A percentile compares a stretch with the other conserved stretches of the same genome.
These are phyloP conservation scores for Pseudorasbora parva DNA, from an alignment of 2,113 vertebrate genomes.

Conservation along the genomic window DNA sequence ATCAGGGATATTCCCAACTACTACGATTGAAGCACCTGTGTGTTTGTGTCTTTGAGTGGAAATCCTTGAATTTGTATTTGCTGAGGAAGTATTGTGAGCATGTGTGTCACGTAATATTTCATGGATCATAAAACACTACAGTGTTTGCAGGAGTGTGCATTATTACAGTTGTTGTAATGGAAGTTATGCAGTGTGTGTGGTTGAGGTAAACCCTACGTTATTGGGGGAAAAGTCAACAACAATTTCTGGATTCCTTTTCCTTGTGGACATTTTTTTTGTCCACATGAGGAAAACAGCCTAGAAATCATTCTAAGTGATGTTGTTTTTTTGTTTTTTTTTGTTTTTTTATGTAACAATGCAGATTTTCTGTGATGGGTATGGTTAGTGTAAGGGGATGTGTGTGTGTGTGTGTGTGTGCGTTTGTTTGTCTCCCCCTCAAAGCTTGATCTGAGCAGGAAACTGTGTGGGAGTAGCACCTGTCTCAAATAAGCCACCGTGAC, in stretches of 20 bases:
- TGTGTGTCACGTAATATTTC: neutral
- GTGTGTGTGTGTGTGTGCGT: neutral
- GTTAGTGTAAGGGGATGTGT: too few relatives aligned
- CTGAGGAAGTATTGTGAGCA: neutral
- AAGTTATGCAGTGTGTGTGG: neutral
- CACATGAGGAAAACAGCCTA: too few relatives aligned
- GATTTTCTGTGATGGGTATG: too few relatives aligned
- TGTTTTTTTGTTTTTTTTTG: too few relatives aligned
- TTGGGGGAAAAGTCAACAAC: too few relatives aligned
- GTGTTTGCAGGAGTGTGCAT: slow-evolving; percentile 29
- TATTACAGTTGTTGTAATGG: neutral
- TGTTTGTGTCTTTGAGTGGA: neutral
- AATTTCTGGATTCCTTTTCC: too few relatives aligned
- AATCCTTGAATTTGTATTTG: slow-evolving; percentile 57
- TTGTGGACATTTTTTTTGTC: too few relatives aligned
- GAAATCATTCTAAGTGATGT: too few relatives aligned
- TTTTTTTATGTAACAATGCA: too few relatives aligned
- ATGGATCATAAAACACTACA: slow-evolving; percentile 33
- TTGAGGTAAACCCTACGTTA: too few relatives aligned
- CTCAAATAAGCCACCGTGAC: slow-evolving; percentile 53
- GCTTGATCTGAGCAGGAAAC: slow-evolving; percentile 73
- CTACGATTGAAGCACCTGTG: neutral
- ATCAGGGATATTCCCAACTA: neutral
- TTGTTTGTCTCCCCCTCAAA: slow-evolving; percentile 43
- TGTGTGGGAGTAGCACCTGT: slow-evolving; percentile 75